Evolutionary conservation across 2,888 invertebrate species (phyloP).

Genomic region (Coecobrya sp.): DNA sequence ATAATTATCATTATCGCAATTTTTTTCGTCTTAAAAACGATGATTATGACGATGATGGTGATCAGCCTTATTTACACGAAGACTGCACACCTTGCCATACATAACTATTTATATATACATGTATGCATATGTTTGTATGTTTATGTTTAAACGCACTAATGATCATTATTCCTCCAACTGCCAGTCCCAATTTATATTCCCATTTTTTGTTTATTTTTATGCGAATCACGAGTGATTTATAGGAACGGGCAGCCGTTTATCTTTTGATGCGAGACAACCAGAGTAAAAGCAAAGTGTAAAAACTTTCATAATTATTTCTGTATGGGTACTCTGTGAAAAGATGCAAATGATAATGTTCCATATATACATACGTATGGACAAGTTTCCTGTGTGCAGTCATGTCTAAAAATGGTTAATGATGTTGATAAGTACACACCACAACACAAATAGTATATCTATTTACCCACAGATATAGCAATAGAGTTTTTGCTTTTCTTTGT

Average conservation of each 20-base stretch:
- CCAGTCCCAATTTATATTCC: conserved; percentile 64
- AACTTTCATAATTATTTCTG: conserved; percentile 51
- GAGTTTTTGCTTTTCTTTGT: background rate
- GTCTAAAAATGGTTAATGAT: conserved; percentile 52
- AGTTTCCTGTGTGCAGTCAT: conserved; percentile 40
- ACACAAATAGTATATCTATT: background rate
- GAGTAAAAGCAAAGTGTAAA: conserved; percentile 32
- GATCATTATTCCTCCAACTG: conserved; percentile 58
- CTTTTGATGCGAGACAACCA: conserved; percentile 34
- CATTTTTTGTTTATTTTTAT: conserved; percentile 67
- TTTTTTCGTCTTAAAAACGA: conserved; percentile 25
- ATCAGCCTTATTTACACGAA: conserved; percentile 5
- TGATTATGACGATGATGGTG: conserved; percentile 32
- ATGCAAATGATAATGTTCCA: conserved; percentile 35
- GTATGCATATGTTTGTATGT: background rate
- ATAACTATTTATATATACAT: background rate
- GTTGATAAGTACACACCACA: conserved; percentile 35
- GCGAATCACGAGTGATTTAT: conserved; percentile 80
- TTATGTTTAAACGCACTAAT: conserved; percentile 28
- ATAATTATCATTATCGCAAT: conserved; percentile 59
- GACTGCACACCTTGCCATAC: conserved; percentile 29
- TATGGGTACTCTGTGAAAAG: background rate
- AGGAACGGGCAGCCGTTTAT: conserved; percentile 58
- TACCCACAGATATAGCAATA: background rate
- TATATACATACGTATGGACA: background rate